Conservation (phyloP, 2,797 vertebrate species). For the Sebastes hopkinsi region DNA sequence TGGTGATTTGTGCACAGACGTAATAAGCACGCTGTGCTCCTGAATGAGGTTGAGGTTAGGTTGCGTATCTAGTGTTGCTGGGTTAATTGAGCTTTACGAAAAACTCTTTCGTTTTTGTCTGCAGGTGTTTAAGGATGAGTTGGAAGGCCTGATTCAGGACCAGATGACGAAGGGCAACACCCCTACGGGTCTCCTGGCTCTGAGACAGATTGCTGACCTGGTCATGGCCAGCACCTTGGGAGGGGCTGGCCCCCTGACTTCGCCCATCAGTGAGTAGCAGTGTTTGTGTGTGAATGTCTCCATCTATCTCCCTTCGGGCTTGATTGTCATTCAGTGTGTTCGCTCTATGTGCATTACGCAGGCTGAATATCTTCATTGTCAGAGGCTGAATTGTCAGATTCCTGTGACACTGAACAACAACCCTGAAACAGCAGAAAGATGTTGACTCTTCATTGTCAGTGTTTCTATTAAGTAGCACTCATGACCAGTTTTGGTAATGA, state of each 20-base stretch:
- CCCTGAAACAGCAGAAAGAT: slow-evolving; percentile 61
- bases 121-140: slow-evolving; percentile 95
- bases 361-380: slow-evolving; percentile 74
- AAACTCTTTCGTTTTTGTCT: slow-evolving; percentile 42
- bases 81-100: slow-evolving; percentile 1
- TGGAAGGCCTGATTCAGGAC: slow-evolving; percentile 95
- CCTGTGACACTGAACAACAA: slow-evolving; percentile 67
- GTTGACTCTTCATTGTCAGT: slow-evolving; percentile 59
- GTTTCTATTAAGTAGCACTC: slow-evolving; percentile 50
- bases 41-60: slow-evolving; percentile 24
- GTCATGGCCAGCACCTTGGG: slow-evolving; percentile 90
- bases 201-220: slow-evolving; percentile 95
- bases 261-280: slow-evolving; percentile 89
- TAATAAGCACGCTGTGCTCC: slow-evolving; percentile 50
- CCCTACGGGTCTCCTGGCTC: slow-evolving; percentile 89
- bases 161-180: slow-evolving; percentile 94
- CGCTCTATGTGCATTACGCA: slow-evolving; percentile 43
- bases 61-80: slow-evolving; percentile 19
- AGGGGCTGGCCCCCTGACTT: slow-evolving; percentile 85
- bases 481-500: slow-evolving; percentile 55
- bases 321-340: slow-evolving; percentile 46
- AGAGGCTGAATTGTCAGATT: slow-evolving; percentile 52
- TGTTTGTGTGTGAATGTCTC: slow-evolving; percentile 28
- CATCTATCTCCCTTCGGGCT: slow-evolving; percentile 15
- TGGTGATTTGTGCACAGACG: slow-evolving; percentile 68